phyloP scores from a whole-genome alignment of 2,797 vertebrate genomes.

The Botia almorhae region DNA sequence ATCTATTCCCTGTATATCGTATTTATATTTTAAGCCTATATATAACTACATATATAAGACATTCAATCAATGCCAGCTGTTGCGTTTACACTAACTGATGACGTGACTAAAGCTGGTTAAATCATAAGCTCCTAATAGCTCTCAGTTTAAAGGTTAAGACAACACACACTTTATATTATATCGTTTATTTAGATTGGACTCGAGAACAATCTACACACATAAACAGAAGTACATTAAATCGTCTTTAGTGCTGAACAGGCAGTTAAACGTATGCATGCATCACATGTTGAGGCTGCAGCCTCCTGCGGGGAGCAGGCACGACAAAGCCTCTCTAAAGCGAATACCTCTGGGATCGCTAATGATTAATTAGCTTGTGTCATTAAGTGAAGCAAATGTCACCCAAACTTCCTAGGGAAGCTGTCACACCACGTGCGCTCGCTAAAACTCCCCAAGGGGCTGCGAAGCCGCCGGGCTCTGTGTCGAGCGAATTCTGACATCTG shows the following conservation, averaged over 20 bases:
- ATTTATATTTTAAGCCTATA: too few species aligned
- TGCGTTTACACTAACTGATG: too few species aligned
- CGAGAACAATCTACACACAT: conserved; percentile 71
- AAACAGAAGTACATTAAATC: conserved; percentile 78
- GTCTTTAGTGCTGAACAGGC: conserved; percentile 79
- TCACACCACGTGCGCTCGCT: conserved; percentile 81
- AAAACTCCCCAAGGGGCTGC: conserved; percentile 74
- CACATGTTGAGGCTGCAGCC: conserved; percentile 87
- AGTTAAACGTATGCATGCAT: conserved; percentile 83
- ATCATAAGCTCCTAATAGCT: conserved; percentile 15
- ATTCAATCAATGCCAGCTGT: too few species aligned
- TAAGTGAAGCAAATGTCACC: conserved; percentile 98
- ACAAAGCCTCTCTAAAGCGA: conserved; percentile 90
- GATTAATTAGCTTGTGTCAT: conserved; percentile 99
- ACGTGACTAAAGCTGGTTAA: too few species aligned
- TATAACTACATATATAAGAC: too few species aligned
- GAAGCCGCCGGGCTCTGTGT: conserved; percentile 65
- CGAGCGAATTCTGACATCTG: conserved; percentile 89
- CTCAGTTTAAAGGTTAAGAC: conserved; percentile 37
- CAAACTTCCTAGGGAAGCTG: conserved; percentile 91
- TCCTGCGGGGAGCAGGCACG: conserved; percentile 87
- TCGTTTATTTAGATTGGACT: conserved; percentile 58
- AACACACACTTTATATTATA: background rate
- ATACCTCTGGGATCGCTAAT: conserved; percentile 97
- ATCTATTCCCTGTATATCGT: too few species aligned